phyloP scores from a whole-genome alignment of 2,113 vertebrate species.

The Peromyscus maniculatus region DNA sequence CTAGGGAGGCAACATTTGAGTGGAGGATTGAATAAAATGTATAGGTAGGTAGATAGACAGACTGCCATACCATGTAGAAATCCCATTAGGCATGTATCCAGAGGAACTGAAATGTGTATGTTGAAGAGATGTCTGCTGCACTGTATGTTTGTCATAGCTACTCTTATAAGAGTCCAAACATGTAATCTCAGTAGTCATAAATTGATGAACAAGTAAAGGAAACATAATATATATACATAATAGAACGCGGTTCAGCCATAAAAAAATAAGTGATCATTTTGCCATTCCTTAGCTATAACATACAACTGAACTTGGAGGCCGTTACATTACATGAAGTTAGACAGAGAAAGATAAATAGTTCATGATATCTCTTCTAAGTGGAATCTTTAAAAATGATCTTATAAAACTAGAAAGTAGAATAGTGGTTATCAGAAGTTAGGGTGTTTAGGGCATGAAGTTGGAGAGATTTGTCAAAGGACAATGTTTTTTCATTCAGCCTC shows the following conservation, averaged over 20 bases:
- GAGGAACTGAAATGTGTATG: background rate
- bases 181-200: no score
- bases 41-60: background rate
- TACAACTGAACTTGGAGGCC: background rate
- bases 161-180: background rate
- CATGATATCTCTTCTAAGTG: background rate
- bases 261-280: background rate
- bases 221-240: background rate
- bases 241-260: background rate
- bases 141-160: background rate
- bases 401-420: background rate
- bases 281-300: background rate
- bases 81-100: background rate
- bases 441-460: no score
- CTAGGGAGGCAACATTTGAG: background rate
- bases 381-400: background rate
- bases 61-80: background rate
- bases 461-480: background rate
- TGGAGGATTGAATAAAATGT: background rate
- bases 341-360: background rate
- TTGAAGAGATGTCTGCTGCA: background rate
- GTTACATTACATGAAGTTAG: background rate
- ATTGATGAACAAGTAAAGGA: background rate
- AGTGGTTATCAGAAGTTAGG: background rate
- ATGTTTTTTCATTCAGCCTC: background rate